These are phyloP conservation scores for Neoitamus cyanurus DNA, from an alignment of 2,888 invertebrate species.

Conservation along the genomic window DNA sequence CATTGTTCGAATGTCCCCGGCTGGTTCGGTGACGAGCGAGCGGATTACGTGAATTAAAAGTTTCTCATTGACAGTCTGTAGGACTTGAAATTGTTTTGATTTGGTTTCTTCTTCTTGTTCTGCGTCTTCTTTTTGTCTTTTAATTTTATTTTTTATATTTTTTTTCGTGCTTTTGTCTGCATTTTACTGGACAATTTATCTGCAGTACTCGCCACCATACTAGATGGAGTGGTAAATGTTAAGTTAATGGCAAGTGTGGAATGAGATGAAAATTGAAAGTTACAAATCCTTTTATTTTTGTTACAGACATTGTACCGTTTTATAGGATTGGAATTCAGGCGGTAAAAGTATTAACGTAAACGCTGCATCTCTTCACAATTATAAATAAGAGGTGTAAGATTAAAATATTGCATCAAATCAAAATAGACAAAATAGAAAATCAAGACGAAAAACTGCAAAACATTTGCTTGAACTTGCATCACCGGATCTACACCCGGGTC, in stretches of 20 bases:
- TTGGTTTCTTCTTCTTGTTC: background rate
- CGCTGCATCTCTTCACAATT: too few relatives aligned
- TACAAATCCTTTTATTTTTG: background rate
- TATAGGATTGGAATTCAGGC: too few relatives aligned
- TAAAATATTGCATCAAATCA: too few relatives aligned
- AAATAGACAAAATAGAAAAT: too few relatives aligned
- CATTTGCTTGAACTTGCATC: too few relatives aligned
- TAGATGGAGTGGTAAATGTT: too few relatives aligned
- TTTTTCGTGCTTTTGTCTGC: background rate
- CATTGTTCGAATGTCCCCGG: background rate
- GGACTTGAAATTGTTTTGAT: background rate
- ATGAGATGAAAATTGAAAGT: background rate
- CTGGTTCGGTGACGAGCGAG: background rate
- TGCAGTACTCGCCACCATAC: background rate
- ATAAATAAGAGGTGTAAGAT: too few relatives aligned
- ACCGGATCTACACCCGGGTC: too few relatives aligned
- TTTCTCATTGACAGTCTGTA: background rate
- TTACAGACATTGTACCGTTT: too few relatives aligned
- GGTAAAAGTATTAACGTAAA: too few relatives aligned
- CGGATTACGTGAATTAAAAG: background rate
- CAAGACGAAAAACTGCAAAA: too few relatives aligned
- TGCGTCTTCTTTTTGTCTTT: background rate
- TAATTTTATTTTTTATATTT: background rate
- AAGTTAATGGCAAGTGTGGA: background rate
- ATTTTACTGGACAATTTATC: background rate